Base-by-base conservation (phyloP, 2,888 invertebrate genomes). In the Drosophila sordidula region DNA sequence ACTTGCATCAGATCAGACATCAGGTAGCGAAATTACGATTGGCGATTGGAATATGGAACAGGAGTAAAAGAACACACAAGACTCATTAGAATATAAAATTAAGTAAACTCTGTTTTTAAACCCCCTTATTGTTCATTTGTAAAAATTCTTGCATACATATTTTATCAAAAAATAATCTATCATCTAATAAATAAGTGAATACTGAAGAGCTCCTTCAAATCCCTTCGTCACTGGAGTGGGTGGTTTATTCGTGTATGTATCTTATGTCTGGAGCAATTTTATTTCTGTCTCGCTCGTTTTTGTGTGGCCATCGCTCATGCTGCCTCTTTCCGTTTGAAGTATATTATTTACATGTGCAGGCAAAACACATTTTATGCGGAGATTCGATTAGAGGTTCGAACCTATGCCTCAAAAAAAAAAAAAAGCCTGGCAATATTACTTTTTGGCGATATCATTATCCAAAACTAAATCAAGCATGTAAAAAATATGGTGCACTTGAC, bases 81-180 rank as follows among this genome's bases (percentile, higher is more conserved):
- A 29, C 1, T 32, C 18, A 6, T 0, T 8, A 39, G 39, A 12
- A 38, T 25, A 49, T 36, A 3, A n/a, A 36, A 11, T 34, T 34
- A 34, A 34, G 11, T 4, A 34, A 34, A 6, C 12, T 3, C 12
- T 3, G 12, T 34, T 34, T 34, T 11, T 0, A 34, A 12, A 12
- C 12, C 4, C 11, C 12, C 12, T 12, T 32, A 18, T n/a, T n/a
- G 32, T 22, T 22, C 64, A 55, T 70, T 47, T 56, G 56, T 70
- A 70, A 70, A 64, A 64, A 55, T 18, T 16, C 34, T 26, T 16
- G 6, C 6, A 25, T 36, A 5, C 36, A 47, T 55, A 6, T 25
- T 25, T 36, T 9, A 36, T 6, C n/a, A 6, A n/a, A 52, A 52
- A 14, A 29, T n/a, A 29, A 18, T 8, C 12, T 34, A 34, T 12